Base-by-base conservation (phyloP, 2,888 invertebrate genomes). In the Aleiodes testaceus region DNA sequence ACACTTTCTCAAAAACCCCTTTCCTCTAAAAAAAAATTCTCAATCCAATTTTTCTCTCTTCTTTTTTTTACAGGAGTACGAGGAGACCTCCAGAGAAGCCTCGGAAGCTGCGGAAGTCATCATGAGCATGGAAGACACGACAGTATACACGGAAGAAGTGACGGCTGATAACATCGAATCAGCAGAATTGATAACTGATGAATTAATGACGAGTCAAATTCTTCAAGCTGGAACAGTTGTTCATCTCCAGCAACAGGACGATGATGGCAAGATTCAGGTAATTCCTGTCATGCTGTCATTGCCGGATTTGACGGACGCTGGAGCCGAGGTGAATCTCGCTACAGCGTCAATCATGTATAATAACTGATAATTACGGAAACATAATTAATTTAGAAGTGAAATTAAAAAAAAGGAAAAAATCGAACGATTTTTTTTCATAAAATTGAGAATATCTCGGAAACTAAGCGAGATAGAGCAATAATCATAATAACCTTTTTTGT, bases 111-210 rank as follows among this genome's bases (percentile, higher is more conserved):
- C 81, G 5, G 83, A 85, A 74, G 83, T 87, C 12, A 85, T 87
- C 52, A 84, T 86, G 83, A 83, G 78, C 36, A 83, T 85, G 78
- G 85, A 86, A 69, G 85, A 86, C 52, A 81, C 82, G 18, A 80
- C 83, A 36, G 85, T 86, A n/a, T 87, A 87, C 52, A 86, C 86
- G 0, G 87, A 87, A 70, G 87, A 87, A 77, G 86, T 87, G 0
- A 84, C 86, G 7, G 81, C 85, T 3, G 86, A 87, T 50, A 82
- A 83, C 69, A 79, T 84, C 30, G 84, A 84, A 30, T 75, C 79
- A 12, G 72, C 82, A 1, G 82, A 84, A 68, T 83, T 86, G 61
- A 85, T 87, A 61, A 79, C 82, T 11, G 81, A 81, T 20, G 84
- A 86, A 55, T 79, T 86, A 22, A 84, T 86, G 70, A 78, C 84